Base-by-base conservation (phyloP, 2,888 invertebrate genomes). In the Marronus borbonicus region DNA sequence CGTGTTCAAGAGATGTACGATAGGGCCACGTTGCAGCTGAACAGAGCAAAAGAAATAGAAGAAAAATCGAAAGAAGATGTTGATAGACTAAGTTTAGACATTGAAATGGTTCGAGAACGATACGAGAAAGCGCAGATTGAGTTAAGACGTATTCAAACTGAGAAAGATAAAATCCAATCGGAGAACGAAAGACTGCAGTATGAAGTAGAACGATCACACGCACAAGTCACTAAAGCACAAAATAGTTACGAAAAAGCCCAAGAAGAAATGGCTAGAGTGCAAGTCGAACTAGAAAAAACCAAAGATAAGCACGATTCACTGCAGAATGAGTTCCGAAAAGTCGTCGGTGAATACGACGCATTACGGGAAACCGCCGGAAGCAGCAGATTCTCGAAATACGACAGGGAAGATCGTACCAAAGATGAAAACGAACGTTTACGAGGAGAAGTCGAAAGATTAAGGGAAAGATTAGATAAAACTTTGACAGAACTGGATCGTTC, bases 1-100 rank as follows among this genome's bases (percentile, higher is more conserved):
- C 92, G 96, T 80, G 89, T 96, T 76, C 96, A 97, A 87, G 97
- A 97, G 89, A 93, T 96, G 90, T 97, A 96, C 86, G 97, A 97
- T 84, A 91, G 97, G 81, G 94, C 96, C 17, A 94, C 95, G 12
- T 90, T 97, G 83, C 97, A 97, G 87, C 90, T 97, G 36, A 93
- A 93, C 78, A 92, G 97, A 83, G 94, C 95, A 75, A 97, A 97
- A 88, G 97, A 97, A 88, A 92, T 94, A 84, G 97, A 97, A 89
- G 97, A 97, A 83, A 97, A 97, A 87, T 94, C 95, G 39, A 96
- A 97, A 85, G 95, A 95, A 86, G 95, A 95, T 83, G 90, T 95
- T 86, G 95, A 95, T 84, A 91, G 95, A 83, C 87, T 95, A 82
- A 90, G 92, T 82, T 93, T 95, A 75, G 97, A 97, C 84, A 91